Evolutionary conservation across 2,113 vertebrate genomes (phyloP).

Genomic region (Lates calcarifer): DNA sequence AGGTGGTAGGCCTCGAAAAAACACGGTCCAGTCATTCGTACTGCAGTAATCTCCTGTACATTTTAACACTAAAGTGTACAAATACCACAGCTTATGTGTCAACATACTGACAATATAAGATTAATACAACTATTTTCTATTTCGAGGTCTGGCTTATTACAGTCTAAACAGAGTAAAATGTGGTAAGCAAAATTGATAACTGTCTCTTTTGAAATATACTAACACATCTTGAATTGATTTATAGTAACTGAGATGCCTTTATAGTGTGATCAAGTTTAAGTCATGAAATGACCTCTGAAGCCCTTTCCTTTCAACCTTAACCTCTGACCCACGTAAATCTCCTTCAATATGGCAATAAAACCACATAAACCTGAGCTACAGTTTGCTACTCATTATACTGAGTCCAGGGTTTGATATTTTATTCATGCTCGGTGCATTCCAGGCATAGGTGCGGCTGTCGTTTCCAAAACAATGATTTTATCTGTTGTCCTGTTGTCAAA

Average conservation of each 20-base stretch:
- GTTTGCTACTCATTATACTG: background rate
- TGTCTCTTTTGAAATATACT: background rate
- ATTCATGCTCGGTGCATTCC: background rate
- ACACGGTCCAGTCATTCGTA: conserved; percentile 31
- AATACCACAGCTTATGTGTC: background rate
- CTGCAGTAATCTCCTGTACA: background rate
- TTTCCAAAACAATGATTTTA: background rate
- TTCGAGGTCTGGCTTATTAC: background rate
- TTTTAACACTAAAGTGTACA: background rate
- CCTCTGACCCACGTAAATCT: background rate
- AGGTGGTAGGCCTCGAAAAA: conserved; percentile 65
- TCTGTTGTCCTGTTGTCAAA: background rate
- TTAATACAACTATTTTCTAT: background rate
- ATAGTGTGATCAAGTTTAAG: background rate
- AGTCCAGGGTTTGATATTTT: no score
- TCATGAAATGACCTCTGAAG: background rate
- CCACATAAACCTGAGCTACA: background rate
- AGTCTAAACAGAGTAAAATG: background rate
- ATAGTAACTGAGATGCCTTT: background rate
- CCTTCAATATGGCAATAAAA: background rate
- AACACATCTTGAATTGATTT: background rate
- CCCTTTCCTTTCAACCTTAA: background rate
- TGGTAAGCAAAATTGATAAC: background rate
- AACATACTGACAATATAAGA: background rate
- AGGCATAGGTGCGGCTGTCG: background rate